phyloP scores from a whole-genome alignment of 2,797 vertebrate genomes.

The Oreortyx pictus region DNA sequence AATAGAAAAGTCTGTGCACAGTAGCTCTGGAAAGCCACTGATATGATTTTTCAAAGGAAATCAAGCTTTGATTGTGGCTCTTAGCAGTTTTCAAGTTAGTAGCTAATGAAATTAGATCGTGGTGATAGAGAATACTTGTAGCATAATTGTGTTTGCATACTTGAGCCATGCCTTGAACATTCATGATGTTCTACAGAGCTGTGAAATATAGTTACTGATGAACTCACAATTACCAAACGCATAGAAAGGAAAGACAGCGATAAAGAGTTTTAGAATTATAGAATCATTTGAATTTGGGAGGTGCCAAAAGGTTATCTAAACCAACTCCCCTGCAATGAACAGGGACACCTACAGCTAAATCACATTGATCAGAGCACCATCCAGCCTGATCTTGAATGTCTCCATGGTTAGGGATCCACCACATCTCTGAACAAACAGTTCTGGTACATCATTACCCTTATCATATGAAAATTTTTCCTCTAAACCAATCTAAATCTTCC shows the following conservation, averaged over 20 bases:
- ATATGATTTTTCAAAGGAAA: neutral
- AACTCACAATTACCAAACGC: neutral
- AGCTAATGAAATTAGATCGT: neutral
- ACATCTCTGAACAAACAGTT: neutral
- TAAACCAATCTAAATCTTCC: too few relatives aligned
- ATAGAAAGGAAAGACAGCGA: neutral
- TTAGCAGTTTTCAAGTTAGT: neutral
- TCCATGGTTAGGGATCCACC: neutral
- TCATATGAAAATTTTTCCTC: neutral
- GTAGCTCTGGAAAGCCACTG: neutral
- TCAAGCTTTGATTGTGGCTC: neutral
- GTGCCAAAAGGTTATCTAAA: neutral
- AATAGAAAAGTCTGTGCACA: neutral
- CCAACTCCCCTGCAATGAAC: neutral
- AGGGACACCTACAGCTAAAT: neutral
- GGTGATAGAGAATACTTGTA: neutral
- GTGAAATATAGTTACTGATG: neutral
- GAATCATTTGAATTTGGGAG: neutral
- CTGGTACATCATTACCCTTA: neutral
- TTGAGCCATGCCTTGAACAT: neutral
- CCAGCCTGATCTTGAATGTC: neutral
- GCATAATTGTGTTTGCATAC: neutral
- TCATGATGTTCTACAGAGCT: neutral
- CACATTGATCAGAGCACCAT: neutral
- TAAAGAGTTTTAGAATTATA: neutral